Conservation (phyloP, 2,888 invertebrate species). For the Encarsia formosa region DNA sequence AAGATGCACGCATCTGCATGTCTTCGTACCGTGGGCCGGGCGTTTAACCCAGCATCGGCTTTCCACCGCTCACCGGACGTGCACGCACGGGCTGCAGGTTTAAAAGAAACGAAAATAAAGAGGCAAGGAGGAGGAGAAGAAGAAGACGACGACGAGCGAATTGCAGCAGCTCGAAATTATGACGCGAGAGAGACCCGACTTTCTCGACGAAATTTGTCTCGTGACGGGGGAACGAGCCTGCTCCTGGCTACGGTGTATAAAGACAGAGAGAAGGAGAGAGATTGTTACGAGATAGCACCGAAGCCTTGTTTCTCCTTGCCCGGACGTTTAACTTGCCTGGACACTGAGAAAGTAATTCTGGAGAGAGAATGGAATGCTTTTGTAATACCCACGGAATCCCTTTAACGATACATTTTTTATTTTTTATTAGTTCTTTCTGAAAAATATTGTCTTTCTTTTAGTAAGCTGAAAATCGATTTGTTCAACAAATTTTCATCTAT, state of each 20-base stretch:
- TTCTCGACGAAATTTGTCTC: slow-evolving; percentile 23
- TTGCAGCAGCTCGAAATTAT: neutral
- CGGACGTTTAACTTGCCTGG: slow-evolving; percentile 11
- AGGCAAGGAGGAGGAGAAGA: neutral
- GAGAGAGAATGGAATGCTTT: slow-evolving; percentile 17
- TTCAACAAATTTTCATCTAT: too few species aligned
- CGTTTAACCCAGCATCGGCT: neutral
- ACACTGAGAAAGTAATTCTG: slow-evolving; percentile 19
- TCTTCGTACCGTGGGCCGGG: neutral
- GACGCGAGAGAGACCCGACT: slow-evolving; percentile 2
- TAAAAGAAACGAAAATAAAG: neutral
- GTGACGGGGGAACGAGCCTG: too few species aligned
- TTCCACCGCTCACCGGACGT: neutral
- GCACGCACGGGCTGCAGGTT: neutral
- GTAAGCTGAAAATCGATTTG: too few species aligned
- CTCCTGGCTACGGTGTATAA: neutral
- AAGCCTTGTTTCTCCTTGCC: slow-evolving; percentile 12
- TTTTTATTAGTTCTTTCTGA: neutral
- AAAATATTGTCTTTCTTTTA: too few species aligned
- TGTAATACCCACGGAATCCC: slow-evolving; percentile 11
- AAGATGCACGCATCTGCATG: slow-evolving; percentile 1
- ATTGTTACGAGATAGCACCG: slow-evolving; percentile 16
- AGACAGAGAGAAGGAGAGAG: neutral
- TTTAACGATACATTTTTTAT: slow-evolving; percentile 6
- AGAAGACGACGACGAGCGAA: neutral